These are phyloP conservation scores for Drosophila paranaensis DNA, from an alignment of 2,888 invertebrate species.

Conservation along the genomic window DNA sequence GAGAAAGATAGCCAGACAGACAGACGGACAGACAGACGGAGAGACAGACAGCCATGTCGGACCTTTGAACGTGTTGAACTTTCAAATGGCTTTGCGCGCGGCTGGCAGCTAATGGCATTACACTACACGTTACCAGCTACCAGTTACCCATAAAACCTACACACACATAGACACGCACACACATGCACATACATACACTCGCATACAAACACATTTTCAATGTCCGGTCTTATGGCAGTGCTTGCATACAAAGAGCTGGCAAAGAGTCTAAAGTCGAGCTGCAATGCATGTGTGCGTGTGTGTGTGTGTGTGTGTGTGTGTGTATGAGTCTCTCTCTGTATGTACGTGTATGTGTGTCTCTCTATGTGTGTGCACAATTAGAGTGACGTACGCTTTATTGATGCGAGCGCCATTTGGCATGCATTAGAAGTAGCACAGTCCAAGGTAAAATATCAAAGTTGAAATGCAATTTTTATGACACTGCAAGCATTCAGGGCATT, in stretches of 20 bases:
- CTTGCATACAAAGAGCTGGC: constrained; percentile 59
- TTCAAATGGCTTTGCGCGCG: constrained; percentile 80
- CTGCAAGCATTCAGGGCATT: constrained; percentile 24
- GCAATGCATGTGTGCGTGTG: constrained; percentile 14
- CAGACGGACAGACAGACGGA: background rate
- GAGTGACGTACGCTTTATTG: constrained; percentile 79
- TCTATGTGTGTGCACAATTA: constrained; percentile 61
- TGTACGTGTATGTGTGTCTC: constrained; percentile 15
- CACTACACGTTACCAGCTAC: constrained; percentile 56
- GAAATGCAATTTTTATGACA: constrained; percentile 67
- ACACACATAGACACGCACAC: background rate
- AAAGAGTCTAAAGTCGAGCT: constrained; percentile 51
- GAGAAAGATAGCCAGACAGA: constrained; percentile 1
- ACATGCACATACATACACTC: background rate
- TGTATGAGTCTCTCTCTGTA: too few species aligned
- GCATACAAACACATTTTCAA: constrained; percentile 8
- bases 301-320: constrained; percentile 6
- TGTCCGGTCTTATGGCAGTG: constrained; percentile 13
- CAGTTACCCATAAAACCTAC: constrained; percentile 32
- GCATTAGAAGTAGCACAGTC: constrained; percentile 68
- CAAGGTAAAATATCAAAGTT: constrained; percentile 78
- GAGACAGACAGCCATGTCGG: constrained; percentile 57
- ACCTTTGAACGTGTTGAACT: constrained; percentile 80
- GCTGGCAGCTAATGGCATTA: constrained; percentile 79
- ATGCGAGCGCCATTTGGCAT: constrained; percentile 76